Percentiles rank a stretch among this genome's conserved stretches.
phyloP scores from a whole-genome alignment of 1,140 invertebrate species.

The Cataglyphis hispanica region DNA sequence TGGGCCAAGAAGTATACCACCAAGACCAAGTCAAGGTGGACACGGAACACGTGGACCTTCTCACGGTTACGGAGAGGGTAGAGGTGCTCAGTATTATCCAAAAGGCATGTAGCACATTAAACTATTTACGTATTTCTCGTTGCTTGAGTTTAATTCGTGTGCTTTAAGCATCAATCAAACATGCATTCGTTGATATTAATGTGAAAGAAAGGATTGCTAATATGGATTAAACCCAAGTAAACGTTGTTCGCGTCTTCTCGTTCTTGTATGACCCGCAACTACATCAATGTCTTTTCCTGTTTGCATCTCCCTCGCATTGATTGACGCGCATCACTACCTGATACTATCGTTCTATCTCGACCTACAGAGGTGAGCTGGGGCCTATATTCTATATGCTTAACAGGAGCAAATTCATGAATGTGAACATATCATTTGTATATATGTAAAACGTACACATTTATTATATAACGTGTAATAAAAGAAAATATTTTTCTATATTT shows the following conservation, averaged over 20 bases:
- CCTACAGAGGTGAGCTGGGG: conserved; percentile 86
- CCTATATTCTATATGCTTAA: conserved; percentile 78
- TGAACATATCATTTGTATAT: not conserved
- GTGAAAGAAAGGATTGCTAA: conserved; percentile 13
- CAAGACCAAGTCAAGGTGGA: conserved; percentile 79
- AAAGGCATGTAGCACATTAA: conserved; percentile 87
- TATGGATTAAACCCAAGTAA: conserved; percentile 71
- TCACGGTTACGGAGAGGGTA: conserved; percentile 90
- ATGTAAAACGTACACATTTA: not conserved
- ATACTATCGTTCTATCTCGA: conserved; percentile 86
- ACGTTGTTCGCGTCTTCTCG: conserved; percentile 65
- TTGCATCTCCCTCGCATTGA: conserved; percentile 85
- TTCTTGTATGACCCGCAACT: conserved; percentile 66
- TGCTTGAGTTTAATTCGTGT: conserved; percentile 72
- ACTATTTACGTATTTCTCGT: conserved; percentile 62
- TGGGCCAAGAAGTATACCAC: conserved; percentile 87
- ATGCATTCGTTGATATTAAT: conserved; percentile 15
- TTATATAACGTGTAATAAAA: not conserved
- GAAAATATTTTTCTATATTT: not conserved
- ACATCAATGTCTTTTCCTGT: conserved; percentile 85
- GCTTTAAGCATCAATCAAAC: conserved; percentile 33
- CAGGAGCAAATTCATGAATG: conserved; percentile 78
- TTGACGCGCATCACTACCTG: conserved; percentile 85
- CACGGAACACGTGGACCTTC: conserved; percentile 87
- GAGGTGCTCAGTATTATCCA: conserved; percentile 91